A percentile compares a stretch with the other conserved stretches of the same genome.
These are phyloP conservation scores for Pelecanus crispus DNA, from an alignment of 2,113 vertebrate species.

Conservation along the genomic window DNA sequence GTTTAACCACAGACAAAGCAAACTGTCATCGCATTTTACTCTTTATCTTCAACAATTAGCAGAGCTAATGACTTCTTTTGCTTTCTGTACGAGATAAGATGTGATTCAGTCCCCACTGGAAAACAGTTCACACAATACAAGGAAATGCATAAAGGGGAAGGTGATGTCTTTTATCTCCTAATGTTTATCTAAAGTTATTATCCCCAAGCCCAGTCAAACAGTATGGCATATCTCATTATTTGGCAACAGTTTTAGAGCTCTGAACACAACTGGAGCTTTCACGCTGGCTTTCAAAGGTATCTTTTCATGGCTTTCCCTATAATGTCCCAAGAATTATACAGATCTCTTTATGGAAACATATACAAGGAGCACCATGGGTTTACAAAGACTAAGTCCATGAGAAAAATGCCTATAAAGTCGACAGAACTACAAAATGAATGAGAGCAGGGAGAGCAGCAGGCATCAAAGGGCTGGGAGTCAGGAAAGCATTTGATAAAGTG, in stretches of 20 bases:
- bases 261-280: background rate
- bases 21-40: background rate
- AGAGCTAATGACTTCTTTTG: slow-evolving; percentile 29
- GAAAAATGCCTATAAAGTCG: background rate
- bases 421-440: background rate
- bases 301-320: background rate
- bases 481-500: background rate
- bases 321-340: background rate
- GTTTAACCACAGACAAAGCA: background rate
- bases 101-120: background rate
- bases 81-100: background rate
- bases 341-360: background rate
- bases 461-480: slow-evolving; percentile 19
- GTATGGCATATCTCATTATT: background rate
- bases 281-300: slow-evolving; percentile 25
- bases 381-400: background rate
- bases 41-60: slow-evolving; percentile 31
- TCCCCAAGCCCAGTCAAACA: background rate
- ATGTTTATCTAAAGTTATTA: slow-evolving; percentile 13
- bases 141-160: slow-evolving; percentile 4
- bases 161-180: slow-evolving; percentile 8
- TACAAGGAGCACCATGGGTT: background rate
- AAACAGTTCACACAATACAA: slow-evolving; percentile 19
- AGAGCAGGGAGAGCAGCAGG: slow-evolving; percentile 13
- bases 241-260: background rate